phyloP scores from a whole-genome alignment of 2,113 vertebrate species.

The Cryptotis parvus region DNA sequence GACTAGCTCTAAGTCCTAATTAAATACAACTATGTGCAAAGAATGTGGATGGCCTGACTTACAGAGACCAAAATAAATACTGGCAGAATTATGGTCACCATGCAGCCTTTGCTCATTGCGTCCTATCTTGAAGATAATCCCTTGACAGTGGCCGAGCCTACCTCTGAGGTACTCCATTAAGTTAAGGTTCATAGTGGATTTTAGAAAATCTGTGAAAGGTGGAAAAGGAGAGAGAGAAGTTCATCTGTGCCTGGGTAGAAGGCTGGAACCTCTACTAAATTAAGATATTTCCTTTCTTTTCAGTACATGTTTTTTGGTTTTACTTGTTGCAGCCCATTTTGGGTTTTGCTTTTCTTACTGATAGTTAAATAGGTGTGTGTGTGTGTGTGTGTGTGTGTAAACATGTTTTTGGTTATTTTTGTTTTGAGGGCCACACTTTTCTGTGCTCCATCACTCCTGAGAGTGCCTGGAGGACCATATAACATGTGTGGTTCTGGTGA shows the following conservation, averaged over 20 bases:
- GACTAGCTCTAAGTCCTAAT: conserved; percentile 84
- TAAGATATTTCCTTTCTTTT: neutral
- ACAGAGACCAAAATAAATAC: conserved; percentile 78
- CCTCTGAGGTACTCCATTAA: conserved; percentile 18
- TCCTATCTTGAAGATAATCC: conserved; percentile 56
- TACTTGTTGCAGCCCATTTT: neutral
- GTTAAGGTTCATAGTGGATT: neutral
- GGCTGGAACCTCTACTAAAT: neutral
- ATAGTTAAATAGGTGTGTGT: no score
- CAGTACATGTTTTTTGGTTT: neutral
- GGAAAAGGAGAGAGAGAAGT: neutral
- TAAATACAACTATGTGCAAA: conserved; percentile 87
- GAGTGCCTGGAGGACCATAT: no score
- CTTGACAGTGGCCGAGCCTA: conserved; percentile 37
- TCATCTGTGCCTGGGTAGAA: neutral
- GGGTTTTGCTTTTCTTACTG: neutral
- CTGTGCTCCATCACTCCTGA: no score
- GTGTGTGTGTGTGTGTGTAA: no score
- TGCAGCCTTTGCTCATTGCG: conserved; percentile 60
- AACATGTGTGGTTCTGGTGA: no score
- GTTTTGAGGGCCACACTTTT: no score
- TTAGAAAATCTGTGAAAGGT: conserved; percentile 13
- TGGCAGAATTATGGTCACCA: conserved; percentile 72
- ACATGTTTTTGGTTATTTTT: no score
- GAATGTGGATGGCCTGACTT: conserved; percentile 81